Base-by-base conservation (phyloP, 1,140 invertebrate species). In the Steinernema khuongi region DNA sequence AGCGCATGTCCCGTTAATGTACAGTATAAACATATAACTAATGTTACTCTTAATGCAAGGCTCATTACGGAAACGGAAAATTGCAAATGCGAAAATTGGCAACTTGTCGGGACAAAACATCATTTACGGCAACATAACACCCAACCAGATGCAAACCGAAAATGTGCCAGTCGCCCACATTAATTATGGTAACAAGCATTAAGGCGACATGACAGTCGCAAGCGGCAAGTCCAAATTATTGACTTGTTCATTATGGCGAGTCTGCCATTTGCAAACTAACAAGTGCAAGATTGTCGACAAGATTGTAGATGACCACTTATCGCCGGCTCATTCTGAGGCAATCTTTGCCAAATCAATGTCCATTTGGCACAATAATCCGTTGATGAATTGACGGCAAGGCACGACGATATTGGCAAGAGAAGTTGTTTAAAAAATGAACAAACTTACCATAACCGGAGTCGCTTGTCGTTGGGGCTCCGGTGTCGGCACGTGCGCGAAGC, bases 401-500 rank as follows among this genome's bases (percentile, higher is more conserved):
- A 22, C 50, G n/a, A n/a, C n/a, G 14, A 60, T 60, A 60, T 60
- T 60, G 50, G 26, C 50, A 26, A 19, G 70, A 74, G 28, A 30
- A 73, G 26, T 14, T 36, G 14, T 1, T 68, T 17, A 19, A 7
- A 17, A 32, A 2, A 29, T 76, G 71, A 70, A 29, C 22, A 70
- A 33, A 71, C 44, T 73, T 76, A 31, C 50, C 71, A 43, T 66
- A 70, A 1, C 30, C 28, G 33, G 30, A 33, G 31, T 70, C 67
- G 66, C 50, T 22, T n/a, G 50, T 4, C 7, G 50, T n/a, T n/a
- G n/a, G 14, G 50, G 19, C 11, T 7, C 50, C 50, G 26, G 50
- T 7, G 26, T 60, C 50, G 19, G 14, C 26, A 18, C 70, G 41
- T 36, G 70, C 36, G n/a, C 31, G 72, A 43, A 83, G 71, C 31